Evolutionary conservation across 2,113 vertebrate genomes (phyloP), one percentile per base, ranked within the genome.

Genomic region (Brachionichthys hirsutus): DNA sequence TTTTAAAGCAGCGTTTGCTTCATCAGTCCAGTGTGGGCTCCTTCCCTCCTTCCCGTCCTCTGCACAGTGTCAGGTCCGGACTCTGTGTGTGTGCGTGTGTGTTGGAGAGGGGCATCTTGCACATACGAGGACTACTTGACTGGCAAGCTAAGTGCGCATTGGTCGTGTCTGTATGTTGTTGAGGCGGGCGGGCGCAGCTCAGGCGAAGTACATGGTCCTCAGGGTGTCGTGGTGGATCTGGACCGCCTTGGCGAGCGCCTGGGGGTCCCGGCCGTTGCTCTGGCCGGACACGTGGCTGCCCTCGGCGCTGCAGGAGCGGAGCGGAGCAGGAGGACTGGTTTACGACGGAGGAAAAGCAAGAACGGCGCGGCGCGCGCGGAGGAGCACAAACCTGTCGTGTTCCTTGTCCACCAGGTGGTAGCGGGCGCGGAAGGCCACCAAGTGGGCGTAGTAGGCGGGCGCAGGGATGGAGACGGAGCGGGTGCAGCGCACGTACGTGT

Each of bases 191-290:
- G 35, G 62, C 54, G 73, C 43, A 66, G 89, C 85, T 95, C 91
- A 99, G 91, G 97, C 97, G 85, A 99, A 99, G 93, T 99, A 99
- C 97, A 99, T 99, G 92, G 97, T 99, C 93, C 97, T 95, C 94
- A 99, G 95, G 91, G 97, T 98, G 93, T 99, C 97, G 75, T 99
- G 97, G 94, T 99, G 97, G 90, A 99, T 98, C 86, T 99, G 97
- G 85, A 99, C 97, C 62, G 97, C 97, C 94, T 98, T 99, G 82
- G 97, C 97, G 69, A 99, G 93, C 64, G 97, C 97, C 88, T 98
- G 96, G 11, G 97, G 96, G 85, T 99, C 97, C 82, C 97, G 92
- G 42, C 97, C 97, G 52, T 99, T 99, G 86, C 96, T 99, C 88
- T 99, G 97, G 82, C 97, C 97, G 52, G 97, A 99, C 81, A 99